Conservation (phyloP, 64 coral and sea anemone species). For the Pocillopora verrucosa region DNA sequence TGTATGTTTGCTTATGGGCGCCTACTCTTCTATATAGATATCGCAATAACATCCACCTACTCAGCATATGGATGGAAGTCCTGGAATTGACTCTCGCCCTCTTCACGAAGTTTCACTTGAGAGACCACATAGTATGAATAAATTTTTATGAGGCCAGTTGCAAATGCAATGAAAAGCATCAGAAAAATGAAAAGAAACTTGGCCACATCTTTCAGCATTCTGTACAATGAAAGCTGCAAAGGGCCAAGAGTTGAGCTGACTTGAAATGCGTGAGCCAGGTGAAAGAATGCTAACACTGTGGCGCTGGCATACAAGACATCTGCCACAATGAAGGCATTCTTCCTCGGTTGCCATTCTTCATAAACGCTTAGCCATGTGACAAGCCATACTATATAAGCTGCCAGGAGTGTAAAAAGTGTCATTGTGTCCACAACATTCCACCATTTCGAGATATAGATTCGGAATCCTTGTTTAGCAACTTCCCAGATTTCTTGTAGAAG, state of each 20-base stretch:
- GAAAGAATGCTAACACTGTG: too few species aligned
- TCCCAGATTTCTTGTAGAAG: conserved; percentile 9
- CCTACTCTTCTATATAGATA: too few species aligned
- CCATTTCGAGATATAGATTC: conserved; percentile 60
- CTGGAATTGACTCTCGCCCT: background rate
- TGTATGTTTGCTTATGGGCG: too few species aligned
- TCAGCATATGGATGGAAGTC: background rate
- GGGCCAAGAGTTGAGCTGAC: background rate
- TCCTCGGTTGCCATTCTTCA: background rate
- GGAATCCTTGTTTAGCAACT: conserved; percentile 41
- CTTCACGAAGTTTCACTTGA: background rate
- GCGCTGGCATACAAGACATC: background rate
- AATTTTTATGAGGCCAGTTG: background rate
- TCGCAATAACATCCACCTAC: background rate
- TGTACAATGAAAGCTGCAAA: background rate
- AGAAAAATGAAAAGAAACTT: conserved; percentile 40
- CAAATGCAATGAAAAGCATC: conserved; percentile 28
- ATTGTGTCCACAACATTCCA: conserved; percentile 73
- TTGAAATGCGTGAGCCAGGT: too few species aligned
- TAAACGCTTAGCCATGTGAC: too few species aligned
- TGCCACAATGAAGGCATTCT: background rate
- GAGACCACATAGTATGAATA: conserved; percentile 40
- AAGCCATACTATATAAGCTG: background rate
- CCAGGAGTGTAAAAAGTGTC: conserved; percentile 47
- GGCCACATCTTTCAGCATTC: conserved; percentile 27